Conservation (phyloP, 2,113 vertebrate genomes). For the Amazona guildingii region DNA sequence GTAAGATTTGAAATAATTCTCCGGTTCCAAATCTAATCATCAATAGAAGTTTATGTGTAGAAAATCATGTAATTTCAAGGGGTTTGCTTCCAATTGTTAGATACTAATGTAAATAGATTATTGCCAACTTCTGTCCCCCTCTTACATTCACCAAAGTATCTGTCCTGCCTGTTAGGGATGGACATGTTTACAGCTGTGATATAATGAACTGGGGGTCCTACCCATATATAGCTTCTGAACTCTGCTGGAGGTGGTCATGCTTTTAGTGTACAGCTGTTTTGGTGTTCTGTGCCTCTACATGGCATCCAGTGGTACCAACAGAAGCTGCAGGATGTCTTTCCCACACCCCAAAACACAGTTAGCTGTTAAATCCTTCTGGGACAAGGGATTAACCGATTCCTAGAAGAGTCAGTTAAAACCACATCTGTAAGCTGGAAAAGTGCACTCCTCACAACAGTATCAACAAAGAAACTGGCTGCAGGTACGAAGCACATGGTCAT, state of each 20-base stretch:
- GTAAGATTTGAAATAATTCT: neutral
- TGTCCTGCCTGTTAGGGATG: neutral
- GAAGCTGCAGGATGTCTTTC: neutral
- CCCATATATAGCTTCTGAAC: neutral
- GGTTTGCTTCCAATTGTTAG: neutral
- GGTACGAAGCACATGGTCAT: neutral
- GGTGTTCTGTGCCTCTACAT: neutral
- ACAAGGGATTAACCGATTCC: neutral
- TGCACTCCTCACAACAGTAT: neutral
- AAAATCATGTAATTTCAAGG: neutral
- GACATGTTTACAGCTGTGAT: neutral
- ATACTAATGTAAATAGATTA: neutral
- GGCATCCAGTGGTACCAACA: neutral
- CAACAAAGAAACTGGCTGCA: neutral
- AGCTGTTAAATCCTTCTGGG: neutral
- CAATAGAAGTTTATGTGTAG: neutral
- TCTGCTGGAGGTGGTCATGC: neutral
- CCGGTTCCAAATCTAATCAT: neutral
- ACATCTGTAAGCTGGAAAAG: neutral
- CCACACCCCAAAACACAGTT: neutral
- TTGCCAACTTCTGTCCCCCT: neutral
- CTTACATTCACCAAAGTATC: neutral
- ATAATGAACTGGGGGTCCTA: neutral
- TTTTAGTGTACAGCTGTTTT: neutral
- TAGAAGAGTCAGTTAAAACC: neutral